A percentile compares a stretch with the other conserved stretches of the same genome.
Evolutionary conservation across 92 coral and sea anemone species (phyloP).

Genomic region (Metridium senile): DNA sequence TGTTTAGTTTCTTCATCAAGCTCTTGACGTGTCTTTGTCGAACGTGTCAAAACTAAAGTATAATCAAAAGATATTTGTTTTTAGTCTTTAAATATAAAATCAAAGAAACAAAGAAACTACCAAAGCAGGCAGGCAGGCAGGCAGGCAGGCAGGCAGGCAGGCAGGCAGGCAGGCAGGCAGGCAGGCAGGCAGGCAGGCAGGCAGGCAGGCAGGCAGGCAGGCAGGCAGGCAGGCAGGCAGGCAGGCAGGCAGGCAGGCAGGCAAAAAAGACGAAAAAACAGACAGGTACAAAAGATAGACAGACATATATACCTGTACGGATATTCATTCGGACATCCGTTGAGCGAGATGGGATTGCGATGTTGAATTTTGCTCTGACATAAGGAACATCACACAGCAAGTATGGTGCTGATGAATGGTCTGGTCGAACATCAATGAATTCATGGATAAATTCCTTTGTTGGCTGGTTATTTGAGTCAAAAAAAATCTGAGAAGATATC

Average conservation of each 20-base stretch:
- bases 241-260: not conserved
- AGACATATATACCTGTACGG: not conserved
- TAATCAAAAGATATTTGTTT: no score
- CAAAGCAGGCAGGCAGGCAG: not conserved
- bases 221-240: no score
- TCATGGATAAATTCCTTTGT: not conserved
- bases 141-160: not conserved
- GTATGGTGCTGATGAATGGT: slow-evolving; percentile 4
- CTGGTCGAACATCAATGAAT: not conserved
- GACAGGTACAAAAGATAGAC: not conserved
- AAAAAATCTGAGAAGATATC: slow-evolving; percentile 5
- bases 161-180: slow-evolving; percentile 1
- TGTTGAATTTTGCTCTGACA: slow-evolving; percentile 14
- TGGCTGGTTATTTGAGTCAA: slow-evolving; percentile 3
- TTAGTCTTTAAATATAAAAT: not conserved
- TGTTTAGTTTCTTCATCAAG: not conserved
- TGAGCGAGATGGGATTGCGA: slow-evolving; percentile 2
- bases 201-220: no score
- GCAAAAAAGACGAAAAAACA: not conserved
- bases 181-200: not conserved
- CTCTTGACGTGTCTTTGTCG: not conserved
- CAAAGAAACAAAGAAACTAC: not conserved
- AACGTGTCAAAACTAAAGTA: no score
- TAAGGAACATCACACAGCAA: slow-evolving; percentile 1
- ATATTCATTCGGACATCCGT: slow-evolving; percentile 19